Evolutionary conservation across 2,113 vertebrate genomes (phyloP), one percentile per base, ranked within the genome.

Genomic region (Siniperca chuatsi): DNA sequence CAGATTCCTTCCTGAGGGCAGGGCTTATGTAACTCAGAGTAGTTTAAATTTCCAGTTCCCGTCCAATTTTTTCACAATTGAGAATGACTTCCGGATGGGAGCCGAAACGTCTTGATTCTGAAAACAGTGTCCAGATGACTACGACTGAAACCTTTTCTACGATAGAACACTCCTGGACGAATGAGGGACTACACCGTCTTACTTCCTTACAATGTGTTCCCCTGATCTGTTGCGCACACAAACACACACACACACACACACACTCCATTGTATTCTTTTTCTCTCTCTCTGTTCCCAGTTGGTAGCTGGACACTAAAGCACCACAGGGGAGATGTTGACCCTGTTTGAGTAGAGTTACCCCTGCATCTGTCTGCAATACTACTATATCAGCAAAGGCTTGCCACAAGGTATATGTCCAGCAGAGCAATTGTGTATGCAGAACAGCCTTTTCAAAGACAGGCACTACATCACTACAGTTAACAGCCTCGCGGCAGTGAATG

Each of bases 301-400:
- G 82, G 83, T 65, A 64, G 69, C 81, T 82, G 83, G 83, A 90
- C 89, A 88, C 76, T 78, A 80, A 86, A 93, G 81, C 86, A 86
- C 93, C 93, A 87, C 91, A 82, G 87, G 94, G 93, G 87, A 91
- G 86, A 91, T 87, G 84, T 93, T 94, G 94, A 95, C 94, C 93
- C 92, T 92, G 83, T 93, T 93, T 93, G 86, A 89, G 83, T 68
- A 78, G 81, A 86, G 78, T 87, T 87, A 90, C 87, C 88, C 79
- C 81, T 88, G 86, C 87, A 93, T 93, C 90, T 92, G 91, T 91
- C 90, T 85, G 78, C 88, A 86, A 76, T 87, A 88, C 68, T 58
- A 87, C 88, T 37, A 76, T 81, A 87, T 93, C 89, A 90, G 91
- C 91, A 84, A 90, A 92, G 44, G 78, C 73, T 85, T 75, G 85